phyloP scores from a whole-genome alignment of 1,140 invertebrate species.

The Scaptodrosophila lebanonensis region DNA sequence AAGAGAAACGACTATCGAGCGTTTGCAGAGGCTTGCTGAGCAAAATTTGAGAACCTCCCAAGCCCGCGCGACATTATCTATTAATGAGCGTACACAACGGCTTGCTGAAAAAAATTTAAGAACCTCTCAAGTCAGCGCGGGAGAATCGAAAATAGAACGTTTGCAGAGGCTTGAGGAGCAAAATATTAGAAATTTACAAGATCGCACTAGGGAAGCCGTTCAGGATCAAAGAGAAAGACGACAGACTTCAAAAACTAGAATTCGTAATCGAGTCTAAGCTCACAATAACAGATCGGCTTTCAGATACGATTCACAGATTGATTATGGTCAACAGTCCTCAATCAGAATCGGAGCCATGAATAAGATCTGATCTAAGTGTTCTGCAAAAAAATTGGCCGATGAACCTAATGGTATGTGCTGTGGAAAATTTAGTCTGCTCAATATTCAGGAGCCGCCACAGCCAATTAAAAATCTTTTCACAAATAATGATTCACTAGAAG shows the following conservation, averaged over 20 bases:
- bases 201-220: too few species aligned
- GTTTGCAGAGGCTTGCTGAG: background rate
- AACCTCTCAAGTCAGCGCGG: background rate
- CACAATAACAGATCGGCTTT: constrained; percentile 2
- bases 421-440: constrained; percentile 39
- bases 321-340: constrained; percentile 41
- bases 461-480: constrained; percentile 8
- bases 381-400: constrained; percentile 48
- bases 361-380: constrained; percentile 51
- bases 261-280: constrained; percentile 15
- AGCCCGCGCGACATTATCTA: too few species aligned
- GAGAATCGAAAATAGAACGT: constrained; percentile 17
- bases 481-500: constrained; percentile 39
- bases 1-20: background rate
- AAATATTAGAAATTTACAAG: too few species aligned
- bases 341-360: constrained; percentile 53
- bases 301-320: constrained; percentile 46
- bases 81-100: too few species aligned
- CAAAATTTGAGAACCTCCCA: too few species aligned
- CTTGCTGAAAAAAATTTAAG: too few species aligned
- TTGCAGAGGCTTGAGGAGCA: constrained; percentile 29
- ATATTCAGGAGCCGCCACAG: constrained; percentile 11
- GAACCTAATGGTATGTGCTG: constrained; percentile 53
- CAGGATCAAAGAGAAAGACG: constrained; percentile 48
- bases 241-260: constrained; percentile 35